Base-by-base conservation (phyloP, 64 coral and sea anemone genomes). In the Catalaphyllia jardinei region DNA sequence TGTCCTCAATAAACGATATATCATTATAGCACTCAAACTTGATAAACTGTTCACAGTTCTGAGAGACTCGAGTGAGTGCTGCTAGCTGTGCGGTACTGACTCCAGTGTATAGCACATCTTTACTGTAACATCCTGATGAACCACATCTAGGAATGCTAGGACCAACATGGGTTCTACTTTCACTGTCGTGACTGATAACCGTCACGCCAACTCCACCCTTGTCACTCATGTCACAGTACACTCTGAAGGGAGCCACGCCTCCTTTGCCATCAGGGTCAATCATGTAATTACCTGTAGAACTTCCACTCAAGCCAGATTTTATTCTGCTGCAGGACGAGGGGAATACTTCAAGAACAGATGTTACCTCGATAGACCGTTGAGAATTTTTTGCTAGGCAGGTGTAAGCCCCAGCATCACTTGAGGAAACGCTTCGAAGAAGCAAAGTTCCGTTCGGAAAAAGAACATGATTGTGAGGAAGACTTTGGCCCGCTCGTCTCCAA, bases 141-240 rank as follows among this genome's bases (percentile, higher is more conserved):
- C 30, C 15, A 75, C 74, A 76, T 76, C 74, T 20, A 76, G 1
- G 18, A 13, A 31, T 75, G 33, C 22, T 63, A n/a, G 65, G 22
- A 75, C 15, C 74, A 50, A 76, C 74, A 22, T 76, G 39, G 18
- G 33, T 74, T 74, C 65, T 51, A 24, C 72, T 49, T 72, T 88
- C 86, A 30, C 69, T 88, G 46, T 88, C 12, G 29, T 88, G 86
- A 76, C 72, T 88, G 35, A 76, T 31, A 2, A 75, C 16, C 17
- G 72, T 88, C 86, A 88, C 86, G 16, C 86, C 72, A 88, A 88
- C 86, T n/a, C 46, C 71, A 11, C 60, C 59, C 27, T 62, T 88
- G 86, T 87, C 49, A 88, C 72, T 60, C 72, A 88, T 88, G 52
- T 87, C 86, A 24, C 86, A 87, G 50, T 61, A 75, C 86, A 87